Evolutionary conservation across 2,888 invertebrate species (phyloP).

Genomic region (Hartigia nigra): DNA sequence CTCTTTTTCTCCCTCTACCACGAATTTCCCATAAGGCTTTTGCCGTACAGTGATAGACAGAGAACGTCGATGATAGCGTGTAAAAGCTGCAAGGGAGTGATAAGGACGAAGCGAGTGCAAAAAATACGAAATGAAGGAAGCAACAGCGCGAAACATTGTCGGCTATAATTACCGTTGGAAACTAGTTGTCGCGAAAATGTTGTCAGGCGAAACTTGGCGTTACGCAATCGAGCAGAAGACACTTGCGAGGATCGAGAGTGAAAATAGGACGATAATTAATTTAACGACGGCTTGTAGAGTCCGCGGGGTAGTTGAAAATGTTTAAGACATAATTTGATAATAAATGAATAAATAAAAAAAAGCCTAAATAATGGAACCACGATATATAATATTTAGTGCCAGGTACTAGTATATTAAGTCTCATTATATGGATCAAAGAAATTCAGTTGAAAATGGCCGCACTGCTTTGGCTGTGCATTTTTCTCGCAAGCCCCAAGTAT

Average conservation of each 20-base stretch:
- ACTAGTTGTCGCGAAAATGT: conserved; percentile 43
- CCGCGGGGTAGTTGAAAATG: no score
- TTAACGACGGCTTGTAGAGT: no score
- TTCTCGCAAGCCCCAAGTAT: background rate
- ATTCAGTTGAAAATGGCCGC: background rate
- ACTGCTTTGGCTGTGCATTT: background rate
- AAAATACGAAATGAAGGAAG: background rate
- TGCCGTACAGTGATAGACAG: background rate
- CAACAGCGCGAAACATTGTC: background rate
- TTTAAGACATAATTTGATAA: background rate
- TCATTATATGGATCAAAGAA: background rate
- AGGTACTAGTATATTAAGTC: background rate
- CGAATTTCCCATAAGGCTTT: background rate
- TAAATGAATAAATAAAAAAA: background rate
- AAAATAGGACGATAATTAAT: background rate
- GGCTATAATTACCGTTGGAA: conserved; percentile 35
- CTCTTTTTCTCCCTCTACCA: background rate
- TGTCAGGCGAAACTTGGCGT: conserved; percentile 33
- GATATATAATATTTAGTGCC: background rate
- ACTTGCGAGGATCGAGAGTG: background rate
- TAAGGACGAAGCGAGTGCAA: background rate
- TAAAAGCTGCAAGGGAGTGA: background rate
- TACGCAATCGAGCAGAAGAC: background rate
- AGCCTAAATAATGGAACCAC: background rate
- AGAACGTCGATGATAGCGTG: background rate